These are phyloP conservation scores for Trichonephila inaurata DNA, from an alignment of 1,140 invertebrate species.

Conservation along the genomic window DNA sequence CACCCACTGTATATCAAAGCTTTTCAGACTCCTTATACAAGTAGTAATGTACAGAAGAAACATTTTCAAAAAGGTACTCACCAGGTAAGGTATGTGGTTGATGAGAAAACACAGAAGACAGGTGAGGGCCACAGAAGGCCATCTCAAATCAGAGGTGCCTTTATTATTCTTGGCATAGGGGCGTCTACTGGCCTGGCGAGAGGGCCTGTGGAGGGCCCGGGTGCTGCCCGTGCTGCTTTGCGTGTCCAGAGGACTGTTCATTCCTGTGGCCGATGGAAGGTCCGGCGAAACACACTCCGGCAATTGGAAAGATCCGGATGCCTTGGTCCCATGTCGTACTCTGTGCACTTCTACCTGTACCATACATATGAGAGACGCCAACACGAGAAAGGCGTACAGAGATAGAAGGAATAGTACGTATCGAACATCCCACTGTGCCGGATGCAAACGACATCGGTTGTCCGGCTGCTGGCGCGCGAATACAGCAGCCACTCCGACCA, in stretches of 20 bases:
- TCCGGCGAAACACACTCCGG: conserved; percentile 75
- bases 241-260: conserved; percentile 76
- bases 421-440: conserved; percentile 81
- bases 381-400: conserved; percentile 81
- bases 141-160: conserved; percentile 80
- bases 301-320: conserved; percentile 77
- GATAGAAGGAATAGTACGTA: conserved; percentile 83
- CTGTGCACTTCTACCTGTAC: conserved; percentile 77
- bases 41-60: too few relatives aligned
- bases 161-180: conserved; percentile 72
- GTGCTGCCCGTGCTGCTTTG: conserved; percentile 77
- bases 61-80: conserved; percentile 80
- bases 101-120: conserved; percentile 82
- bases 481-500: conserved; percentile 81
- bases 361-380: conserved; percentile 80
- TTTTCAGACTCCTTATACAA: too few relatives aligned
- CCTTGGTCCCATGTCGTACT: conserved; percentile 77
- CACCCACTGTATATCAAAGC: too few relatives aligned
- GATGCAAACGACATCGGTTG: conserved; percentile 81
- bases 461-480: conserved; percentile 76
- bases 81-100: conserved; percentile 84
- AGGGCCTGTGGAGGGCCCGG: conserved; percentile 80
- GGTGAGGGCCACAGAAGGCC: conserved; percentile 82
- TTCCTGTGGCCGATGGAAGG: conserved; percentile 51
- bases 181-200: conserved; percentile 78